Base-by-base conservation (phyloP, 1,140 invertebrate species). In the Solen grandis region DNA sequence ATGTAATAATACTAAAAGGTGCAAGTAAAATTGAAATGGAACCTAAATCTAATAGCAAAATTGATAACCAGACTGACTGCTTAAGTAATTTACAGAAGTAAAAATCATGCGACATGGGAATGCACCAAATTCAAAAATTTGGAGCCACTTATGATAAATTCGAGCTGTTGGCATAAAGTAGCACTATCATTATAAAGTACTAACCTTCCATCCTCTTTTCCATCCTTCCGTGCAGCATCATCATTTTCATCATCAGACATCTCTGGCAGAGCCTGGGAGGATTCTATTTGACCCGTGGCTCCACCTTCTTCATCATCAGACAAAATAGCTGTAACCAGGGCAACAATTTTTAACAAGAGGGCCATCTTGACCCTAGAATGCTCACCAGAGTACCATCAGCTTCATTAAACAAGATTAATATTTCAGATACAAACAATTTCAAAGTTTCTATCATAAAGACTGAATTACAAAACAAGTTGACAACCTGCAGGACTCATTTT, bases 211-310 rank as follows among this genome's bases (percentile, higher is more conserved):
- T 72, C 55, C 59, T 69, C 81, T 35, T 84, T 55, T 35, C 59
- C 76, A 59, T 62, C 63, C 22, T 81, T 63, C 62, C 87, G 66
- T 54, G 80, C 63, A 29, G 62, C 81, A 33, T 82, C 84, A 35
- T 86, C 84, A 55, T 87, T 88, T 50, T 90, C 91, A 77, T 90
- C 91, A 79, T 90, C 88, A 22, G 88, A 90, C 2, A 85, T 13
- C 5, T 86, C 80, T 13, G 84, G 86, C 8, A 83, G n/a, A 38
- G 73, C 82, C n/a, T 55, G 68, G 29, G 19, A 41, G 22, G 41
- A 57, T 22, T 69, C 70, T 65, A 33, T 50, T 69, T 82, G 62
- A 60, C 59, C 79, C 55, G 79, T 57, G 41, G 70, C 50, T 74
- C 74, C 50, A n/a, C 69, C 78, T 38, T 88, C 85, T 46, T 88